Evolutionary conservation across 2,888 invertebrate genomes (phyloP), one percentile per base, ranked within the genome.

Genomic region (Eulithis prunata): DNA sequence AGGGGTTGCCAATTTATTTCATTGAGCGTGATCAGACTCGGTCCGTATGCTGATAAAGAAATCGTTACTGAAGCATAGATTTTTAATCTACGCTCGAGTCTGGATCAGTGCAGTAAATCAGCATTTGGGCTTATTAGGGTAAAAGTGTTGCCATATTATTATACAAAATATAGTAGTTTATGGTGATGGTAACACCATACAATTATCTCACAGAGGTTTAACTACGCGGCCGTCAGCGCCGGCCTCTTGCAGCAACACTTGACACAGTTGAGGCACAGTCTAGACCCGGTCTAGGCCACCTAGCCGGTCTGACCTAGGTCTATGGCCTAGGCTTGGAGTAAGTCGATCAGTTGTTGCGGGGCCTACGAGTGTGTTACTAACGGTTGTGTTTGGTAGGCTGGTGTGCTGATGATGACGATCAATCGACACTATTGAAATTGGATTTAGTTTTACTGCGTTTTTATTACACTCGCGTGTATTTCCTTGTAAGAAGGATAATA

Each of bases 211-310:
- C 93, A 93, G 93, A 91, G 91, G 88, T 93, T 93, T 93, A 93
- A 92, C 92, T 93, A 93, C 91, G 93, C 93, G 84, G 85, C 92
- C 75, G 91, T 91, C 84, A 92, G 82, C 89, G 91, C 93, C 68
- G 93, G 93, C 75, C 89, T 93, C 72, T 89, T 93, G 89, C 93
- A 93, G 89, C 92, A 92, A 81, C 93, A 91, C 82, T 88, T 93
- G 86, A 83, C 89, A 78, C 88, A 91, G 82, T 86, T 93, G 89
- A 86, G 91, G 80, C 89, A 90, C 81, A 82, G 85, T 79, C 81
- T 88, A 78, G 90, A 87, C 78, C 85, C 85, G 73, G 81, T 81
- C 72, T 89, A 89, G 85, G 72, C 78, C 76, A 71, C 12, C 52
- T 52, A 49, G 52, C 52, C 67, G 73, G 59, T 47, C 54, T 56